Conservation (phyloP, 2,888 invertebrate genomes). For the Scrobipalpa costella region DNA sequence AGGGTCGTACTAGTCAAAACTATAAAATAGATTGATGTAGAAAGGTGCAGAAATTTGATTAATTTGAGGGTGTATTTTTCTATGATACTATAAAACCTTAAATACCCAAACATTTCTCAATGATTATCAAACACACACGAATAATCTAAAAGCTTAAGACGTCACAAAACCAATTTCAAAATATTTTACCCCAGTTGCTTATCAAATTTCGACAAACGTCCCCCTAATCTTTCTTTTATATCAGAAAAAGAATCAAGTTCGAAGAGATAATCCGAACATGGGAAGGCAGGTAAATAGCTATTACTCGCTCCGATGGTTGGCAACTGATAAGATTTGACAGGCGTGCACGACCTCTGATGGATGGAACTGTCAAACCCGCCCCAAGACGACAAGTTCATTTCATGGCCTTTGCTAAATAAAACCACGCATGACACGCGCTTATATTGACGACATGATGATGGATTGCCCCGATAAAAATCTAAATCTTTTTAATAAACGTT, state of each 20-base stretch:
- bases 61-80: no score
- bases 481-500: slow-evolving; percentile 20
- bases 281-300: slow-evolving; percentile 74
- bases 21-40: no score
- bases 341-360: slow-evolving; percentile 62
- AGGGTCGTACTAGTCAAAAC: no score
- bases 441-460: slow-evolving; percentile 45
- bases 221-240: slow-evolving; percentile 60
- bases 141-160: no score
- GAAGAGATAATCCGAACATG: slow-evolving; percentile 67
- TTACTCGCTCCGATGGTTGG: slow-evolving; percentile 72
- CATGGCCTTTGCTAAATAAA: slow-evolving; percentile 63
- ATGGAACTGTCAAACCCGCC: slow-evolving; percentile 57
- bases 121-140: no score
- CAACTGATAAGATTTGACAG: slow-evolving; percentile 70
- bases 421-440: slow-evolving; percentile 50
- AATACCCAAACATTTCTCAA: no score
- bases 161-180: slow-evolving; percentile 29
- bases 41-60: no score
- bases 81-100: no score
- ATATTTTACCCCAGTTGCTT: slow-evolving; percentile 29
- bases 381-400: slow-evolving; percentile 66
- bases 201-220: slow-evolving; percentile 46
- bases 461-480: slow-evolving; percentile 34
- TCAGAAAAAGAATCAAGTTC: slow-evolving; percentile 66